phyloP scores from a whole-genome alignment of 2,113 vertebrate genomes.

The Noturus placidus region DNA sequence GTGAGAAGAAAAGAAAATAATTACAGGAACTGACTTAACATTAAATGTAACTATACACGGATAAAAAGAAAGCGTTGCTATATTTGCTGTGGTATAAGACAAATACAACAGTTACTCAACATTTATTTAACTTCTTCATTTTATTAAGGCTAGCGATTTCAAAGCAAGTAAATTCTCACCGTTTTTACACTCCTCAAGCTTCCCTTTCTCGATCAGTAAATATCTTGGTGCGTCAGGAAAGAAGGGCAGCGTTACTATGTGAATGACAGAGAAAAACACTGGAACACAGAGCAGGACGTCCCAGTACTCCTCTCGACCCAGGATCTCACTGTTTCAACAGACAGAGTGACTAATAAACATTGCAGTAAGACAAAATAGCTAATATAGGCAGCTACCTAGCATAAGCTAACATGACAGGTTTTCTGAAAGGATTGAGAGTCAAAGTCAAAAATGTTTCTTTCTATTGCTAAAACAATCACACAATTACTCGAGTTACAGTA shows the following conservation, averaged over 20 bases:
- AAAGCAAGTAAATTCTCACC: slow-evolving; percentile 54
- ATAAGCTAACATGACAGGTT: neutral
- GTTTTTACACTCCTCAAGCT: slow-evolving; percentile 63
- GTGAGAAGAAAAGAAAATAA: neutral
- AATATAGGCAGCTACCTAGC: neutral
- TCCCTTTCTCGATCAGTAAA: slow-evolving; percentile 71
- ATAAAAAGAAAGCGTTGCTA: neutral
- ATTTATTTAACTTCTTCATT: no score
- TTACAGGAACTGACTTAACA: neutral
- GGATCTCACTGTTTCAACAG: slow-evolving; percentile 65
- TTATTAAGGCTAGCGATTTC: no score
- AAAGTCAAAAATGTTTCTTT: neutral
- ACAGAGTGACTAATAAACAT: neutral
- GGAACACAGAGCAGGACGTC: slow-evolving; percentile 67
- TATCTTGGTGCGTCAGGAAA: slow-evolving; percentile 75
- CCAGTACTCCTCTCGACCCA: slow-evolving; percentile 70
- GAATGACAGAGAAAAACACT: slow-evolving; percentile 60
- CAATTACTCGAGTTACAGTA: no score
- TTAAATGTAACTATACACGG: neutral
- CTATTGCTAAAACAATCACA: no score
- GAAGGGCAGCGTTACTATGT: slow-evolving; percentile 63
- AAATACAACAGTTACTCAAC: neutral
- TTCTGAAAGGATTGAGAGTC: neutral
- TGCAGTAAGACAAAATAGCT: neutral
- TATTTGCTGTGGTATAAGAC: neutral